These are phyloP conservation scores for Nyctalus aviator DNA, from an alignment of 2,797 vertebrate species.

Conservation along the genomic window DNA sequence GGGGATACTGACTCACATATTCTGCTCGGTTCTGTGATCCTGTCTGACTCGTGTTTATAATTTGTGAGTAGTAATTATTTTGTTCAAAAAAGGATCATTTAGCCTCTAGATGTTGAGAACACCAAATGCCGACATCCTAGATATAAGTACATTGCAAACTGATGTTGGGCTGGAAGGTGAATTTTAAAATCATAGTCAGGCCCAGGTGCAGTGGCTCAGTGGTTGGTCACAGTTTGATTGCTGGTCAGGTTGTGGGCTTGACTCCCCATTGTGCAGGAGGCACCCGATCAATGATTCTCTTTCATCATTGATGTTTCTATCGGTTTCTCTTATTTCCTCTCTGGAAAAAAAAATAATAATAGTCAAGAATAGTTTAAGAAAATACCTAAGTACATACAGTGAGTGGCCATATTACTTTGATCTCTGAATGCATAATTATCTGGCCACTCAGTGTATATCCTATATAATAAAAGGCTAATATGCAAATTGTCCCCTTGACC, in stretches of 20 bases:
- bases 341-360: neutral
- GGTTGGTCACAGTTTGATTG: too few relatives aligned
- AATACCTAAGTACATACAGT: neutral
- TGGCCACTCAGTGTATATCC: too few relatives aligned
- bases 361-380: neutral
- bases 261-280: too few relatives aligned
- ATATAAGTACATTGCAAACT: neutral
- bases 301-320: neutral
- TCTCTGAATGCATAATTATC: too few relatives aligned
- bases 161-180: neutral
- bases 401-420: too few relatives aligned
- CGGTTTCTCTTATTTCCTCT: neutral
- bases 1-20: neutral
- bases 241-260: too few relatives aligned
- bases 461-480: too few relatives aligned
- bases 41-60: neutral
- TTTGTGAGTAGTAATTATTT: neutral
- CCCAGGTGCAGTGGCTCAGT: too few relatives aligned
- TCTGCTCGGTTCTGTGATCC: neutral
- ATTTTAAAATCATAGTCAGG: neutral
- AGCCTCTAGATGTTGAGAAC: neutral
- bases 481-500: too few relatives aligned
- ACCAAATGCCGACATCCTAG: neutral
- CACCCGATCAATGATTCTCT: too few relatives aligned
- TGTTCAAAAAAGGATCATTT: constrained; percentile 26